phyloP scores from a whole-genome alignment of 2,888 invertebrate genomes.

The Megalurothrips usitatus region DNA sequence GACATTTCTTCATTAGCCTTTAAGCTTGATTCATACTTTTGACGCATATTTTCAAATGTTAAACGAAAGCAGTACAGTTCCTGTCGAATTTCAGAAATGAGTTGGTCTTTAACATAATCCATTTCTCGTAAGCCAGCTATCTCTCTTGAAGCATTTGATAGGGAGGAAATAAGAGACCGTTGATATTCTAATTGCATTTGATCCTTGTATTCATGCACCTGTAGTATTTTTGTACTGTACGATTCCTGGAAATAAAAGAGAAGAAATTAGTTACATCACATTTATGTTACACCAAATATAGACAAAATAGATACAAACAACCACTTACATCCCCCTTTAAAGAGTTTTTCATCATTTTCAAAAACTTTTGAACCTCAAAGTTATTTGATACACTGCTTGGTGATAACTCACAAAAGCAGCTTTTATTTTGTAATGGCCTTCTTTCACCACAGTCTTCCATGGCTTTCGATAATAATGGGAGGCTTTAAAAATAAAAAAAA shows the following conservation, averaged over 20 bases:
- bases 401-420: background rate
- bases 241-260: background rate
- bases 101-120: background rate
- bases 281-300: background rate
- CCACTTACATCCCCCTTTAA: background rate
- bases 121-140: background rate
- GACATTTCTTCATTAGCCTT: too few relatives aligned
- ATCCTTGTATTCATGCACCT: background rate
- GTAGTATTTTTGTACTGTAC: background rate
- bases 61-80: background rate
- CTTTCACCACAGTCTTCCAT: background rate
- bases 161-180: background rate
- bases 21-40: background rate
- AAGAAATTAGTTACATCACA: background rate
- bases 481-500: background rate
- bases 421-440: background rate
- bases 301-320: background rate
- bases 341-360: background rate
- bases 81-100: background rate
- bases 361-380: background rate
- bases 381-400: background rate
- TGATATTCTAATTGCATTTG: background rate
- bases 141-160: background rate
- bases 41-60: background rate
- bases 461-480: background rate